These are phyloP conservation scores for Bradypodion pumilum DNA, from an alignment of 2,797 vertebrate species.

Conservation along the genomic window DNA sequence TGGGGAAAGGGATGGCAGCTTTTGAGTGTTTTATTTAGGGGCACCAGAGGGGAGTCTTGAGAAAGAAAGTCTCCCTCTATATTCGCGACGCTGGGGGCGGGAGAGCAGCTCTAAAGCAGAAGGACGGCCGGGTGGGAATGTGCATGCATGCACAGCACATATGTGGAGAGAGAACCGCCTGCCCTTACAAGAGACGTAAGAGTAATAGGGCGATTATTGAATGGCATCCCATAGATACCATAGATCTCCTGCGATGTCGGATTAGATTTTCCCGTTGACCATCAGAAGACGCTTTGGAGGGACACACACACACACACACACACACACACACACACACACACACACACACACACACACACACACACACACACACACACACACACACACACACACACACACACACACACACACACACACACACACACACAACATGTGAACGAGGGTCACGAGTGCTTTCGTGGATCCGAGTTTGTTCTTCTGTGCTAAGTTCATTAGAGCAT, in stretches of 20 bases:
- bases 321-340: too few relatives aligned
- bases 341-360: too few relatives aligned
- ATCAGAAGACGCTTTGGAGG: neutral
- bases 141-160: too few relatives aligned
- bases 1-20: neutral
- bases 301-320: too few relatives aligned
- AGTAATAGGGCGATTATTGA: neutral
- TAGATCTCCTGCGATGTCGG: too few relatives aligned
- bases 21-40: neutral
- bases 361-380: too few relatives aligned
- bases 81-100: neutral
- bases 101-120: neutral
- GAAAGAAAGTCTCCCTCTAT: neutral
- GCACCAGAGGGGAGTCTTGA: neutral
- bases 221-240: neutral
- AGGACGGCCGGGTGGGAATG: neutral
- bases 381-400: too few relatives aligned
- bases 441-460: neutral
- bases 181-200: neutral
- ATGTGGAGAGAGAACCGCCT: neutral
- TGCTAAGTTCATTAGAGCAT: slow-evolving; percentile 28
- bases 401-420: too few relatives aligned
- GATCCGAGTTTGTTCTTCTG: neutral
- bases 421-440: neutral
- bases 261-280: neutral